Percentiles rank a stretch among this genome's conserved stretches.
Conservation (phyloP, 2,797 vertebrate genomes). For the Bucorvus abyssinicus region DNA sequence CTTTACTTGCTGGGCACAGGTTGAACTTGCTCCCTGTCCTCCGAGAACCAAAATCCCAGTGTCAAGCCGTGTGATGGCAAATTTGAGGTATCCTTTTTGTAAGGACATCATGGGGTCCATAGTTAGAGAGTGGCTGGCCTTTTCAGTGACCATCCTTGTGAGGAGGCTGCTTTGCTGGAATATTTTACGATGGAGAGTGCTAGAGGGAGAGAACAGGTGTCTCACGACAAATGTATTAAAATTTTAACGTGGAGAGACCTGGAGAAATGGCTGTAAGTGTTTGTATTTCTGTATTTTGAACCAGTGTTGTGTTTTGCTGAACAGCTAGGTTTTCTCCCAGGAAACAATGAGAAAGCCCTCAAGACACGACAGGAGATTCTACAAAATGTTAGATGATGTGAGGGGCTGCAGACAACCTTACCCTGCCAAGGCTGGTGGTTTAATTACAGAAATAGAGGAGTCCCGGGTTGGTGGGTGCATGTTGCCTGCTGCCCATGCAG, state of each 20-base stretch:
- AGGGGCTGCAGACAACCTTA: neutral
- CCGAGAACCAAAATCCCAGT: rapidly evolving
- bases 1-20: rapidly evolving
- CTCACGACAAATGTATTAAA: neutral
- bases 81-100: neutral
- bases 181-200: neutral
- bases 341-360: neutral
- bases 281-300: neutral
- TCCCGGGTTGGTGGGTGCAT: rapidly evolving
- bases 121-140: neutral
- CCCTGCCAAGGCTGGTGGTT: neutral
- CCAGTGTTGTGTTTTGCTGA: neutral
- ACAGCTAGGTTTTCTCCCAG: neutral
- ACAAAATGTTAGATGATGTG: rapidly evolving
- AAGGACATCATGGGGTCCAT: neutral
- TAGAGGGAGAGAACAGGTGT: neutral
- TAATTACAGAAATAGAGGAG: neutral
- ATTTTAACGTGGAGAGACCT: neutral
- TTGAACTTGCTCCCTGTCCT: neutral
- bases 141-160: neutral
- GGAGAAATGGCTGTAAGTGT: neutral
- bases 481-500: rapidly evolving
- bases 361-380: neutral
- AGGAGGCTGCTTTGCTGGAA: neutral
- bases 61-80: rapidly evolving